A percentile compares a stretch with the other conserved stretches of the same genome.
Evolutionary conservation across 2,888 invertebrate genomes (phyloP).

Genomic region (Tethea ocularis): DNA sequence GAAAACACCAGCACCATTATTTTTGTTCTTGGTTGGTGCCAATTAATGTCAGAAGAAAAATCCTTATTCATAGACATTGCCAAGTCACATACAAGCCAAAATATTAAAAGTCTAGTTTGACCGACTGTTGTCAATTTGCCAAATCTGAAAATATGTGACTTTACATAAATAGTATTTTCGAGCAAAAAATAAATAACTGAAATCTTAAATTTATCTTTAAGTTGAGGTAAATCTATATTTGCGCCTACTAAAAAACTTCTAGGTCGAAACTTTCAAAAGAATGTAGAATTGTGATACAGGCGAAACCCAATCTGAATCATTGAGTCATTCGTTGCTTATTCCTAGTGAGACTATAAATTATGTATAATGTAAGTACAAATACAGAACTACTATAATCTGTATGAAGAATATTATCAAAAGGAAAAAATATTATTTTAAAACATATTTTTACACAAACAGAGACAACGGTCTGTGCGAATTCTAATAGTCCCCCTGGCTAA

Average conservation of each 20-base stretch:
- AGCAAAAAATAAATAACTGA: background rate
- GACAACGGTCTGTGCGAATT: no score
- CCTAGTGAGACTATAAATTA: no score
- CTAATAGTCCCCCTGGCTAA: no score
- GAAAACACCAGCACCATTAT: no score
- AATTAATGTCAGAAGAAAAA: background rate
- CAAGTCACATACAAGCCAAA: background rate
- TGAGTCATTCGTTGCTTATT: background rate
- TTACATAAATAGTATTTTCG: background rate
- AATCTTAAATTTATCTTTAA: background rate
- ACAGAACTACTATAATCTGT: background rate
- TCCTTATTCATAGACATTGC: slow-evolving; percentile 1
- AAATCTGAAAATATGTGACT: background rate
- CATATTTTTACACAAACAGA: no score
- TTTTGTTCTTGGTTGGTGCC: no score
- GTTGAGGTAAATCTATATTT: background rate
- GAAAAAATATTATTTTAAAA: no score
- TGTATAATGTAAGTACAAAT: no score
- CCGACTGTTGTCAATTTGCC: background rate
- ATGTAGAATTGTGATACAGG: background rate
- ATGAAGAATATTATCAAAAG: background rate
- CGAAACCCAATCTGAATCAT: background rate
- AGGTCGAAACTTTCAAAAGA: background rate
- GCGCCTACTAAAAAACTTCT: background rate
- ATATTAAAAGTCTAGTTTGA: no score